These are phyloP conservation scores for Siderastrea siderea DNA, from an alignment of 92 coral and sea anemone species.

Conservation along the genomic window DNA sequence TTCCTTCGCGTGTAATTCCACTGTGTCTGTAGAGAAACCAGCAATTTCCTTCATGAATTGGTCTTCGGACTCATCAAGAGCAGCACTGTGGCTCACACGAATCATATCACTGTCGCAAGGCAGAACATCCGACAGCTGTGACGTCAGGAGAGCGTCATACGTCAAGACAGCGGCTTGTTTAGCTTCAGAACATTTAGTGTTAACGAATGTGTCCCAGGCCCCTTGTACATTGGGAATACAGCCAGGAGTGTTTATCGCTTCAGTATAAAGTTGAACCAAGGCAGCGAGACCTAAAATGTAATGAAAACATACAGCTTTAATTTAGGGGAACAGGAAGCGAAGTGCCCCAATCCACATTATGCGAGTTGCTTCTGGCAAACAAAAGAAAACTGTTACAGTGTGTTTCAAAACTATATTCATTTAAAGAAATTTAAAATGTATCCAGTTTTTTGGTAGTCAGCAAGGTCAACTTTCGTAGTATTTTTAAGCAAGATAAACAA, in stretches of 20 bases:
- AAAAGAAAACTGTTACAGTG: too few relatives aligned
- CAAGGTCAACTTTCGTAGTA: too few relatives aligned
- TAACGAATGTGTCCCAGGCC: slow-evolving; percentile 80
- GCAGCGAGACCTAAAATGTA: slow-evolving; percentile 71
- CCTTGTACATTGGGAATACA: slow-evolving; percentile 79
- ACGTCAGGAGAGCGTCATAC: slow-evolving; percentile 52
- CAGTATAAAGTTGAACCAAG: slow-evolving; percentile 66
- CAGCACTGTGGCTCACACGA: slow-evolving; percentile 39
- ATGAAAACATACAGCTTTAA: too few relatives aligned
- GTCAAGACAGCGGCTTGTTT: slow-evolving; percentile 21
- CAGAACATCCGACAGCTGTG: slow-evolving; percentile 20
- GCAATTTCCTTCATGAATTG: slow-evolving; percentile 47
- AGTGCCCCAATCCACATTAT: too few relatives aligned
- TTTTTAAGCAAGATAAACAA: too few relatives aligned
- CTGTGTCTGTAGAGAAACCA: slow-evolving; percentile 55
- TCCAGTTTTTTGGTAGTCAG: too few relatives aligned
- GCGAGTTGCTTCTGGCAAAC: too few relatives aligned
- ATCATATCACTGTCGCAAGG: slow-evolving; percentile 61
- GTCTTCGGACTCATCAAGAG: slow-evolving; percentile 23
- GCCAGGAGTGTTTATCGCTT: slow-evolving; percentile 79
- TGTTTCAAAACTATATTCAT: too few relatives aligned
- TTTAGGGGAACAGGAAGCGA: too few relatives aligned
- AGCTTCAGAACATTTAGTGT: slow-evolving; percentile 52
- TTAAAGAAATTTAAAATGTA: too few relatives aligned
- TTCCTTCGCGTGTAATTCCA: slow-evolving; percentile 30